Conservation (phyloP, 2,888 invertebrate species). For the Scaptomyza polygonia region DNA sequence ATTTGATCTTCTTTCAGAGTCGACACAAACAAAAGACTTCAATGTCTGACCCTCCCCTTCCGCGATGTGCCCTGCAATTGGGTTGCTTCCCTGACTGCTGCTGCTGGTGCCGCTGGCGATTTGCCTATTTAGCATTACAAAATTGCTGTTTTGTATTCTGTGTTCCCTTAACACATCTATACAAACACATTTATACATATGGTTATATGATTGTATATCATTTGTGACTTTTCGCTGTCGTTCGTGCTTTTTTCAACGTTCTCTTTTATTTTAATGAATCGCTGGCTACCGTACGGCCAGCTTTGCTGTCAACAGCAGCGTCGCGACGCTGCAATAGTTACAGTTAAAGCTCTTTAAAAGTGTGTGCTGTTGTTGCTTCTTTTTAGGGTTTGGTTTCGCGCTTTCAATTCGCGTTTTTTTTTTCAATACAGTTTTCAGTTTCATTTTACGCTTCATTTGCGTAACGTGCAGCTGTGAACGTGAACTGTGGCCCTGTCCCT, state of each 20-base stretch:
- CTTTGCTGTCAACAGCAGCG: conserved; percentile 24
- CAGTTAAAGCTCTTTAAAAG: conserved; percentile 56
- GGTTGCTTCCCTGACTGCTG: conserved; percentile 12
- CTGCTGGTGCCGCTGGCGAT: conserved; percentile 11
- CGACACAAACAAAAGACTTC: conserved; percentile 72
- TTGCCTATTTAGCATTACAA: conserved; percentile 75
- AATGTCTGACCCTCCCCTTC: conserved; percentile 42
- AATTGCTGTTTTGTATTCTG: conserved; percentile 61
- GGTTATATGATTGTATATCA: too few species aligned
- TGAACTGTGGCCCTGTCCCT: conserved; percentile 57
- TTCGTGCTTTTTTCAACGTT: conserved; percentile 76
- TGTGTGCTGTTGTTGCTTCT: conserved; percentile 10
- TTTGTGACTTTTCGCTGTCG: conserved; percentile 66
- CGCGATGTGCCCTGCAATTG: conserved; percentile 20
- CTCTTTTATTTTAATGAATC: conserved; percentile 68
- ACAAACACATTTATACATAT: not conserved
- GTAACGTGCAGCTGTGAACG: conserved; percentile 64
- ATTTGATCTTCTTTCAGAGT: conserved; percentile 15
- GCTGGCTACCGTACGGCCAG: conserved; percentile 50
- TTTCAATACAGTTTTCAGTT: conserved; percentile 64
- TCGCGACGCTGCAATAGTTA: conserved; percentile 51
- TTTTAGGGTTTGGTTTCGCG: conserved; percentile 40
- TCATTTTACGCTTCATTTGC: conserved; percentile 68
- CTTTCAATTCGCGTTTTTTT: conserved; percentile 68
- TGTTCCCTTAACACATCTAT: conserved; percentile 13